Evolutionary conservation across 2,888 invertebrate species (phyloP), one percentile per base, ranked within the genome.

Genomic region (Encarsia formosa): DNA sequence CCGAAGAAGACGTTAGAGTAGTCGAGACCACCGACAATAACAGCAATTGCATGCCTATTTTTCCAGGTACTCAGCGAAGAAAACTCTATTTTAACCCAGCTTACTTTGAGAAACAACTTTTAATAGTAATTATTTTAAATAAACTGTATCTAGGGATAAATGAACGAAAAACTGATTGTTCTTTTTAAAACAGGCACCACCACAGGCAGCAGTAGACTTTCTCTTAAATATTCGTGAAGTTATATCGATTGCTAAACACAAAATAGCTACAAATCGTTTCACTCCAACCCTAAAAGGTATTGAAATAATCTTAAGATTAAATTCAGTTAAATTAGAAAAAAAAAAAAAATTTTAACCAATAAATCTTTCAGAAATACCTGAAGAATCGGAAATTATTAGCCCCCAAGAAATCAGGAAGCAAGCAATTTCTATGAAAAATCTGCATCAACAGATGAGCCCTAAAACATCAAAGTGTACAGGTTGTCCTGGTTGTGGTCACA

Each of bases 11-110:
- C 68, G 90, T 91, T 8, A 86, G 90, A 2, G 89, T 91, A 51
- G 84, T 89, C 8, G 91, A 91, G 74, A 90, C 90, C 5, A 80
- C 85, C 57, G 87, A 87, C 56, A 78, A 77, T 59, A 66, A 67
- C 43, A 68, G 66, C 31, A 66, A 66, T 16, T 66, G 65, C 41
- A 64, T 68, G 11, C 69, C 76, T 8, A 64, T 73, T 8, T 61
- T 71, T 38, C 71, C 72, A 2, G 88, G 87, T 11, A 84, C 83
- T 22, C 84, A 86, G 1, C 78, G 91, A 47, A 80, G 87, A 59
- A 91, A 91, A 67, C 77, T 92, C 3, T 92, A 91, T 69, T 92
- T 92, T 66, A 92, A 91, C 71, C 91, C 91, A 0, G 91, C 92
- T 6, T 94, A 92, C 70, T 92, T 94, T 66, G 93, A 94, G 70